Evolutionary conservation across 2,888 invertebrate genomes (phyloP).

Genomic region (Platycheirus rosarum): DNA sequence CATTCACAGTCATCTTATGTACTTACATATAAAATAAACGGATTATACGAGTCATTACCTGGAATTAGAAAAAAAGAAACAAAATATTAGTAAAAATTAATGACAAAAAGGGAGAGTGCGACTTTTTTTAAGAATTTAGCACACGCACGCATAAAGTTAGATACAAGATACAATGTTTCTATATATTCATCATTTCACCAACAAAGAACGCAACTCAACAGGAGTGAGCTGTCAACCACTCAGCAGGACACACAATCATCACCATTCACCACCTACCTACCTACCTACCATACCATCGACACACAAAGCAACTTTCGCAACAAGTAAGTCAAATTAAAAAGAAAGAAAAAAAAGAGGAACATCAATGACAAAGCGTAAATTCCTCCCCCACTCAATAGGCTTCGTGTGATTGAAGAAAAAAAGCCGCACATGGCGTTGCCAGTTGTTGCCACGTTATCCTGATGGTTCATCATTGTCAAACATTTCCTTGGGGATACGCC

Average conservation of each 20-base stretch:
- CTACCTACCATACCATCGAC: background rate
- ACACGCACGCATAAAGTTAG: background rate
- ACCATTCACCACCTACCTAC: background rate
- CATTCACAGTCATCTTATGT: no score
- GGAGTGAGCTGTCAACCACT: conserved; percentile 29
- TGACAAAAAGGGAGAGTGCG: background rate
- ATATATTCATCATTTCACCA: conserved; percentile 12
- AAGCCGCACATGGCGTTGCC: conserved; percentile 52
- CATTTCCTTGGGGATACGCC: background rate
- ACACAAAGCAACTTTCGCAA: conserved; percentile 52
- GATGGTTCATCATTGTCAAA: conserved; percentile 22
- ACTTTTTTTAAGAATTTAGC: conserved; percentile 4
- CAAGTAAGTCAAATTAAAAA: conserved; percentile 62
- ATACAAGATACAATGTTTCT: background rate
- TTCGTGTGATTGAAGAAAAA: background rate
- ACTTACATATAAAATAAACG: conserved; percentile 32
- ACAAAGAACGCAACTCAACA: conserved; percentile 29
- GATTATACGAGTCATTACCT: conserved; percentile 54
- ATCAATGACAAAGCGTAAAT: conserved; percentile 41
- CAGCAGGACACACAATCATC: conserved; percentile 32
- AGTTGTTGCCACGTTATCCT: conserved; percentile 52
- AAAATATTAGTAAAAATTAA: conserved; percentile 15
- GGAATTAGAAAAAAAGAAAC: conserved; percentile 36
- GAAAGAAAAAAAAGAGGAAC: conserved; percentile 41
- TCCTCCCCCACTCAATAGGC: background rate